Evolutionary conservation across 2,113 vertebrate species (phyloP).

Genomic region (Tragulus kanchil): DNA sequence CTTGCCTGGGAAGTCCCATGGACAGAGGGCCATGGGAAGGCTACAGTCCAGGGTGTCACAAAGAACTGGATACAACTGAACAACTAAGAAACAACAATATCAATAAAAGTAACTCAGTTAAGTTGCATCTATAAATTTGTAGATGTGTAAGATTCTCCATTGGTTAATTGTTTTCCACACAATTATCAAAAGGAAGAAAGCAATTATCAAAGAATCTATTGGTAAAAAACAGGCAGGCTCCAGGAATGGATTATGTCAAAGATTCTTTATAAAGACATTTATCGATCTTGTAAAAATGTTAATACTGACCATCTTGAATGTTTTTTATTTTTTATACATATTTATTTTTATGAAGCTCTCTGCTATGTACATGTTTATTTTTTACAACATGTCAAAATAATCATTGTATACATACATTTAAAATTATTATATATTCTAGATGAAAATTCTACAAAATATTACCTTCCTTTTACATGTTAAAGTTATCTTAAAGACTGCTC

Average conservation of each 20-base stretch:
- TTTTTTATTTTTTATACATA: background rate
- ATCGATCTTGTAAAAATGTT: background rate
- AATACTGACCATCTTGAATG: background rate
- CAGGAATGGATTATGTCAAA: background rate
- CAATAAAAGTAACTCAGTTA: background rate
- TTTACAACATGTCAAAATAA: background rate
- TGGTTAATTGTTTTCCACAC: background rate
- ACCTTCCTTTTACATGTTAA: background rate
- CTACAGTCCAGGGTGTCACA: background rate
- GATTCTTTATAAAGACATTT: background rate
- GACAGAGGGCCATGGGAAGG: background rate
- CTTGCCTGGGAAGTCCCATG: background rate
- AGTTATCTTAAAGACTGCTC: background rate
- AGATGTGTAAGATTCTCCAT: background rate
- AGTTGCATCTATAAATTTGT: background rate
- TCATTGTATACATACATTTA: background rate
- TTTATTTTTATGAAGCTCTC: background rate
- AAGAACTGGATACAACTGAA: background rate
- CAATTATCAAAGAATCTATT: background rate
- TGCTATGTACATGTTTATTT: background rate
- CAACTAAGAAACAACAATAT: background rate
- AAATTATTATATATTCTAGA: background rate
- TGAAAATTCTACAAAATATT: background rate
- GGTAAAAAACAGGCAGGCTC: background rate
- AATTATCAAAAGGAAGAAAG: background rate